Percentiles rank a stretch among this genome's conserved stretches.
These are phyloP conservation scores for Cotesia vestalis DNA, from an alignment of 1,140 invertebrate genomes.

Conservation along the genomic window DNA sequence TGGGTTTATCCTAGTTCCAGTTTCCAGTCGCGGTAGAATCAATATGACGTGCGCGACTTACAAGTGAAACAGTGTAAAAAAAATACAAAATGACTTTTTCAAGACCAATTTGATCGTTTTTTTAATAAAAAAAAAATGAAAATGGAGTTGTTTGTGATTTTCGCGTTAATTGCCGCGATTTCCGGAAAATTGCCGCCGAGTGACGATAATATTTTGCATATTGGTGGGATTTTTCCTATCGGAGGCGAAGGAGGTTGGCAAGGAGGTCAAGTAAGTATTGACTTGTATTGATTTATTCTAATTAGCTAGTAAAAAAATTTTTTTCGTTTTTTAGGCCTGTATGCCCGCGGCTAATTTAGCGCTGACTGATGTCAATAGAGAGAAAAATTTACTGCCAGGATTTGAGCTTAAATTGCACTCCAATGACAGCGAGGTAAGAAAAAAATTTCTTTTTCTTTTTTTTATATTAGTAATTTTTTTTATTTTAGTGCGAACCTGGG, in stretches of 20 bases:
- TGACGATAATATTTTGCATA: constrained; percentile 82
- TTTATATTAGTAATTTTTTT: constrained; percentile 33
- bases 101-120: no score
- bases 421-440: constrained; percentile 95
- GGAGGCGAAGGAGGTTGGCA: constrained; percentile 94
- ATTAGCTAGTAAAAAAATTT: background rate
- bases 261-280: constrained; percentile 77
- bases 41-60: constrained; percentile 53
- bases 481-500: constrained; percentile 94
- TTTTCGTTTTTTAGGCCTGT: constrained; percentile 71
- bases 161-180: constrained; percentile 44
- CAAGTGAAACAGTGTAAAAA: no score
- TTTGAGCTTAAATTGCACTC: constrained; percentile 91
- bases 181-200: constrained; percentile 48
- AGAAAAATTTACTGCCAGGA: constrained; percentile 88
- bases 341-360: constrained; percentile 95
- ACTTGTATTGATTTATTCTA: background rate
- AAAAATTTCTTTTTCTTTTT: constrained; percentile 28
- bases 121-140: no score
- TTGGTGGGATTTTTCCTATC: constrained; percentile 98
- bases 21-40: constrained; percentile 50
- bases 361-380: constrained; percentile 93
- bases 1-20: background rate
- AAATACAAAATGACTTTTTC: no score
- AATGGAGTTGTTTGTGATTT: constrained; percentile 40